phyloP scores from a whole-genome alignment of 2,888 invertebrate species.

The Taphrorychus bicolor region DNA sequence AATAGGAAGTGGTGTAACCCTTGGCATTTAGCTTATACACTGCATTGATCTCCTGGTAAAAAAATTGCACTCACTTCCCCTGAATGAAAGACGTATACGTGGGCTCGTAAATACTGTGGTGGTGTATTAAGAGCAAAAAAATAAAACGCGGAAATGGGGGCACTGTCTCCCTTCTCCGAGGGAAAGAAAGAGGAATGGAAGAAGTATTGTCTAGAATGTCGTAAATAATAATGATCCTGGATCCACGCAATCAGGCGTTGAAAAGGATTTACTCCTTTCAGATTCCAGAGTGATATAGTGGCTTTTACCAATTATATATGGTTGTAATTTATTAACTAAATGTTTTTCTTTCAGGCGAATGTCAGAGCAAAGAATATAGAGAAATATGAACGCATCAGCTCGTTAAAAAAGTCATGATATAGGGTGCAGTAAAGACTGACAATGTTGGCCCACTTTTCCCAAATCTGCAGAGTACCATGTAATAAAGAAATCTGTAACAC shows the following conservation, averaged over 20 bases:
- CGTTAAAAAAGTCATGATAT: too few species aligned
- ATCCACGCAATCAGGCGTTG: constrained; percentile 9
- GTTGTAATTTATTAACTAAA: background rate
- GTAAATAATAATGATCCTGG: constrained; percentile 22
- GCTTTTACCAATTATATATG: background rate
- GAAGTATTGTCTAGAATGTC: constrained; percentile 20
- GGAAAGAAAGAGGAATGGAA: constrained; percentile 14
- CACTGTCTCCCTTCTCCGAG: background rate
- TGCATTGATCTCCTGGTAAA: background rate
- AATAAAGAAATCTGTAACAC: too few species aligned
- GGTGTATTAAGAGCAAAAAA: background rate
- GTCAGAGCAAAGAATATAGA: background rate
- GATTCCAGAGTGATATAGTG: background rate
- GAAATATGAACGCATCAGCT: background rate
- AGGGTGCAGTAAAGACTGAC: too few species aligned
- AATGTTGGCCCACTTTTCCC: too few species aligned
- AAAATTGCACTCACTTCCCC: background rate
- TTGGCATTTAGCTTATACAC: background rate
- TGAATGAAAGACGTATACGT: background rate
- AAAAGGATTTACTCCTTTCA: constrained; percentile 15
- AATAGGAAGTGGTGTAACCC: too few species aligned
- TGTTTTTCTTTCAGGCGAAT: background rate
- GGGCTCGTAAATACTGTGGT: background rate
- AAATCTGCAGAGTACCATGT: background rate
- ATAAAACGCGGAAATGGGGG: background rate